Conservation (phyloP, 2,113 vertebrate genomes). For the Leucoraja erinaceus region DNA sequence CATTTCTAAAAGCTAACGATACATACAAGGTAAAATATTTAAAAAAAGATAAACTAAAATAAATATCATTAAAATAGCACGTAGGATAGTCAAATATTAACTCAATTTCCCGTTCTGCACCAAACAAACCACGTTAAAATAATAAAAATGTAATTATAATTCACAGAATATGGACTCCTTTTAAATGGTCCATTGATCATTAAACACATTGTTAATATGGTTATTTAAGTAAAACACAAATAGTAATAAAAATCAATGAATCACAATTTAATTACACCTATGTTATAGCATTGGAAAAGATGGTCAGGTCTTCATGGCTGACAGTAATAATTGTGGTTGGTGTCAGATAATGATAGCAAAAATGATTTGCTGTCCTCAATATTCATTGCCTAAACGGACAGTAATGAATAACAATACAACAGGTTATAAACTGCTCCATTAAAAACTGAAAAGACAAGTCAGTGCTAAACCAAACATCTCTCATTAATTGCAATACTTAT, state of each 20-base stretch:
- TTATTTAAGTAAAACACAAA: background rate
- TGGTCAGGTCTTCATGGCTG: background rate
- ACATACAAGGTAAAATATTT: no score
- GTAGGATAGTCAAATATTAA: background rate
- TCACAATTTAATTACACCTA: background rate
- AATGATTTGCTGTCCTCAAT: background rate
- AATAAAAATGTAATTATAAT: background rate
- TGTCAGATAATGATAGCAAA: background rate
- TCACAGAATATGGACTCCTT: background rate
- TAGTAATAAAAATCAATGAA: background rate
- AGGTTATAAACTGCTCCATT: conserved; percentile 9
- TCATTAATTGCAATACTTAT: background rate
- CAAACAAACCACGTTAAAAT: background rate
- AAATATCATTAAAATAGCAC: no score
- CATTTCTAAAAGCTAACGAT: no score
- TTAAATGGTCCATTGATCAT: background rate
- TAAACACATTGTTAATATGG: background rate
- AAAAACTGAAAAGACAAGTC: conserved; percentile 15
- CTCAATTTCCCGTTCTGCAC: background rate
- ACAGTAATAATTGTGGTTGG: background rate
- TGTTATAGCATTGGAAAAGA: background rate
- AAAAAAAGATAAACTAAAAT: no score
- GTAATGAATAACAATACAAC: background rate
- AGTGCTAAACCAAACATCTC: background rate
- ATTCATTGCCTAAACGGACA: background rate